Percentiles rank a stretch among this genome's conserved stretches.
phyloP scores from a whole-genome alignment of 2,888 invertebrate species.

The Entomobrya proxima region DNA sequence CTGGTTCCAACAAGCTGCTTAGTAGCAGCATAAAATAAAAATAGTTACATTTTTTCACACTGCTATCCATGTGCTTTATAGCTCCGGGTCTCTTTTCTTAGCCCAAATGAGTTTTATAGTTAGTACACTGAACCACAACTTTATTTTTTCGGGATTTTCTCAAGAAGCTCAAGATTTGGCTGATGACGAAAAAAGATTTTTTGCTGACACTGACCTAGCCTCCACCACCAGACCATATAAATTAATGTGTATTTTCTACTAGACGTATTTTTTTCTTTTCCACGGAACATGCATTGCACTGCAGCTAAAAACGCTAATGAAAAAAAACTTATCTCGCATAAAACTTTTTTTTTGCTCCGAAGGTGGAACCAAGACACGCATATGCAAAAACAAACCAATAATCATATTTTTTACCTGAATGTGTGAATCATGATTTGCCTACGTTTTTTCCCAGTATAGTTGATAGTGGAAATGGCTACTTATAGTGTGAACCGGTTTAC shows the following conservation, averaged over 20 bases:
- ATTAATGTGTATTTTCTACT: not conserved
- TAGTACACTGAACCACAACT: conserved; percentile 29
- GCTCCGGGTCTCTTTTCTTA: too few species aligned
- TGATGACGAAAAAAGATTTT: not conserved
- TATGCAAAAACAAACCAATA: not conserved
- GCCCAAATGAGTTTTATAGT: not conserved
- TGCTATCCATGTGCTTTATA: too few species aligned
- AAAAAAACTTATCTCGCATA: too few species aligned
- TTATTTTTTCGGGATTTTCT: conserved; percentile 4
- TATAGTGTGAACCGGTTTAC: conserved; percentile 35
- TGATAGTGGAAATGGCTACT: too few species aligned
- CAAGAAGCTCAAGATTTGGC: not conserved
- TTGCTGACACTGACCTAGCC: conserved; percentile 29
- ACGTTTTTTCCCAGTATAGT: conserved; percentile 10
- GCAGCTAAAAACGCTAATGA: too few species aligned
- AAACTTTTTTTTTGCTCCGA: not conserved
- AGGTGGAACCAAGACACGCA: not conserved
- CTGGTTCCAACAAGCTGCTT: not conserved
- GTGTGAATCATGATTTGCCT: not conserved
- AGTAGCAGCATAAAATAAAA: not conserved
- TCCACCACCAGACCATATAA: not conserved
- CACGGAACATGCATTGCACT: too few species aligned
- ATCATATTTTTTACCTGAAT: conserved; percentile 16
- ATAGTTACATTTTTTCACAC: not conserved
- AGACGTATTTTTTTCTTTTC: not conserved